Conservation (phyloP, 1,140 invertebrate genomes). For the Hycleus phaleratus region DNA sequence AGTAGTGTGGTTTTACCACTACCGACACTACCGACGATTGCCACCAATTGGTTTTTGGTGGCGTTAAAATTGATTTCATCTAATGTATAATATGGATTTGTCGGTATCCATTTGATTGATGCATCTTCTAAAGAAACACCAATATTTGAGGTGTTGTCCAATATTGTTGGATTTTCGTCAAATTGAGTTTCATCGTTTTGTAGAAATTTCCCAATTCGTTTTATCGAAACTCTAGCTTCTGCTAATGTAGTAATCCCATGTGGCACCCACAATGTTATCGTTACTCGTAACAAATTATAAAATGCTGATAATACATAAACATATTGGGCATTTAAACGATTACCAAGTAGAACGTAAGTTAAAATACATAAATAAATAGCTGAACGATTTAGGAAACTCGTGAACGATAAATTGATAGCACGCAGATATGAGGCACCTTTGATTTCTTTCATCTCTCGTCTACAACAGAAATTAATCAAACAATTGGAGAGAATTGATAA, state of each 20-base stretch:
- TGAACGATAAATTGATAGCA: constrained; percentile 60
- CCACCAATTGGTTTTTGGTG: background rate
- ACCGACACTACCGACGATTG: constrained; percentile 46
- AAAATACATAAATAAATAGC: constrained; percentile 67
- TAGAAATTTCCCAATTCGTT: constrained; percentile 2
- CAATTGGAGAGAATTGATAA: too few relatives aligned
- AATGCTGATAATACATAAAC: constrained; percentile 63
- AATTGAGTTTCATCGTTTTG: constrained; percentile 40
- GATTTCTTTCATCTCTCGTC: constrained; percentile 56
- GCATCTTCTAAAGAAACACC: constrained; percentile 3
- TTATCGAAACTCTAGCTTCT: constrained; percentile 1
- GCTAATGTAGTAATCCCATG: background rate
- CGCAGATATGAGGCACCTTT: constrained; percentile 60
- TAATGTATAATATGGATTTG: constrained; percentile 39
- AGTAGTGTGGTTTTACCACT: constrained; percentile 73
- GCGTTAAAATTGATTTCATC: background rate
- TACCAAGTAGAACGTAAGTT: constrained; percentile 60
- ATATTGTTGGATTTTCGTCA: constrained; percentile 58
- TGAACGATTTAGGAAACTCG: constrained; percentile 60
- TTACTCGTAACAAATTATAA: constrained; percentile 58
- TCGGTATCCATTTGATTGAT: constrained; percentile 21
- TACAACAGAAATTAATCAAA: constrained; percentile 27
- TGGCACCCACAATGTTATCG: constrained; percentile 47
- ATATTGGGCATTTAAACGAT: constrained; percentile 59
- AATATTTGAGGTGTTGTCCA: constrained; percentile 22